Conservation (phyloP, 2,113 vertebrate species). For the Bufo bufo region DNA sequence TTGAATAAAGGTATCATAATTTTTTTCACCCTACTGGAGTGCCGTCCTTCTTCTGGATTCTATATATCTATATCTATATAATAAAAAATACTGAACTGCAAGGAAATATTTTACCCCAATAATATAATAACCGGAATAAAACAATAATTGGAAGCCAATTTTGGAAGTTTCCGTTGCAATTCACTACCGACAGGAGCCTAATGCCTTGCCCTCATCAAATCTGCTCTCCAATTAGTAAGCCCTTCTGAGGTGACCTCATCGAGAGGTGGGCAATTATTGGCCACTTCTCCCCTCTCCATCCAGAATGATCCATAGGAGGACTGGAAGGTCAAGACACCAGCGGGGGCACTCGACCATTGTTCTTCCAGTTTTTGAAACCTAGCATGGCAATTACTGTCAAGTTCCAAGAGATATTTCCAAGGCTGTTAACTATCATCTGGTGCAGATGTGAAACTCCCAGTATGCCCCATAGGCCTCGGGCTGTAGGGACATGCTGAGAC, state of each 20-base stretch:
- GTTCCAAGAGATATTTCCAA: background rate
- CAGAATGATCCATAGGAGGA: background rate
- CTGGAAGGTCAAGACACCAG: background rate
- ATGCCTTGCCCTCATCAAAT: background rate
- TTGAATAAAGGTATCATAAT: no score
- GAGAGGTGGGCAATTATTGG: constrained; percentile 22
- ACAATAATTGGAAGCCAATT: background rate
- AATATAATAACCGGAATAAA: no score
- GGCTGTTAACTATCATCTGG: background rate
- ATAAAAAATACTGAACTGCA: no score
- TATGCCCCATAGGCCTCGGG: background rate
- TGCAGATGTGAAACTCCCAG: background rate
- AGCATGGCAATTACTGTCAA: background rate
- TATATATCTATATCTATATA: no score
- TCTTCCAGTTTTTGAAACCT: background rate
- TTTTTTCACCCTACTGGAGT: no score
- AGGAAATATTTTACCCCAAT: no score
- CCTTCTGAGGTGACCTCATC: constrained; percentile 17
- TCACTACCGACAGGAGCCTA: background rate
- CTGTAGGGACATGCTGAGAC: background rate
- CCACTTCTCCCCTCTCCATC: background rate
- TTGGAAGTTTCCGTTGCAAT: background rate
- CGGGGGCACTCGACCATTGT: background rate
- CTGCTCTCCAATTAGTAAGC: constrained; percentile 30
- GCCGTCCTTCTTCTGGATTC: no score